These are phyloP conservation scores for Arizona elegans DNA, from an alignment of 2,113 vertebrate species.

Conservation along the genomic window DNA sequence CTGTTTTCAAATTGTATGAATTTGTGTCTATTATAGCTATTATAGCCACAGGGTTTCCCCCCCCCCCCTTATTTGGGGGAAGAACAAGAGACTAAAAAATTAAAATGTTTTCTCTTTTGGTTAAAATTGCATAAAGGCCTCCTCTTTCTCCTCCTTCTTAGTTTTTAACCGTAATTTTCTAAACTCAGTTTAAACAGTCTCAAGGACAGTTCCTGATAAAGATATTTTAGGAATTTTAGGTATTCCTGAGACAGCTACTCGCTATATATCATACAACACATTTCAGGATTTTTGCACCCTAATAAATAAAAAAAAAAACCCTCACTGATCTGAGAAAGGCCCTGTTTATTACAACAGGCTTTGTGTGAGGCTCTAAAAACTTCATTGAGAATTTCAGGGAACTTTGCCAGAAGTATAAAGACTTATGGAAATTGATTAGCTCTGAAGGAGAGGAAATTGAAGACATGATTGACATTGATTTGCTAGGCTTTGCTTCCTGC, in stretches of 20 bases:
- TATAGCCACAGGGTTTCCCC: too few species aligned
- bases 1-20: background rate
- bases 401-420: background rate
- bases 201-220: background rate
- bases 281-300: conserved; percentile 23
- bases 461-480: conserved; percentile 21
- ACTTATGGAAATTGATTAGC: conserved; percentile 12
- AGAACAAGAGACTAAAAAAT: conserved; percentile 33
- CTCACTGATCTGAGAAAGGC: background rate
- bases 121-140: background rate
- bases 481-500: background rate
- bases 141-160: background rate
- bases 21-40: background rate
- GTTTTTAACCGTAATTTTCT: background rate
- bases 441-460: conserved; percentile 37
- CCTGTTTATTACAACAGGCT: background rate
- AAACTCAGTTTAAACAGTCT: background rate
- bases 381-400: conserved; percentile 18
- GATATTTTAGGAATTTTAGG: background rate
- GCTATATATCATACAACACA: conserved; percentile 20
- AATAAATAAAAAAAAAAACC: conserved; percentile 12
- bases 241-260: background rate
- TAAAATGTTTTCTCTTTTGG: conserved; percentile 30
- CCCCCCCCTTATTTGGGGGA: background rate
- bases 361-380: conserved; percentile 14